phyloP scores from a whole-genome alignment of 2,113 vertebrate genomes.

The Atlantisia rogersi region DNA sequence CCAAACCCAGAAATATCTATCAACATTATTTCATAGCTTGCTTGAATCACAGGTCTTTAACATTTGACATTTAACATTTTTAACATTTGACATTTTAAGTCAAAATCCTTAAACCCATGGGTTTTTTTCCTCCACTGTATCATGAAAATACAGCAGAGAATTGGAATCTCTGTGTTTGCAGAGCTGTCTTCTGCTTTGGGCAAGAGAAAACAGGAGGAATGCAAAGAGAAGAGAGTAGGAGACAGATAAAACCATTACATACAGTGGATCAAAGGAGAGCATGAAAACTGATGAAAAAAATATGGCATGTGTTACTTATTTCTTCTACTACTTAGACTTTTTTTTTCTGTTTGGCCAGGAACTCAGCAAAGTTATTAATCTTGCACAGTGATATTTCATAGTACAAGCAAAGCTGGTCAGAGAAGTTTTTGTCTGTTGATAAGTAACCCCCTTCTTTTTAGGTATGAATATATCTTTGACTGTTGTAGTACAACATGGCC shows the following conservation, averaged over 20 bases:
- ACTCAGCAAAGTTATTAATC: background rate
- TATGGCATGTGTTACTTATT: background rate
- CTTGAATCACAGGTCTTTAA: background rate
- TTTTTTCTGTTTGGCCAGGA: background rate
- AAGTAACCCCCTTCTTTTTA: background rate
- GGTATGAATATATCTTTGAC: background rate
- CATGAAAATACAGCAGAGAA: background rate
- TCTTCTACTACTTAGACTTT: background rate
- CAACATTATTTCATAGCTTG: background rate
- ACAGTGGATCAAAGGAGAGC: background rate
- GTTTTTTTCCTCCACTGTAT: background rate
- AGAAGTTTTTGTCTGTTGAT: background rate
- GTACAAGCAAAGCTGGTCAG: background rate
- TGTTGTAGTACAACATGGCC: background rate
- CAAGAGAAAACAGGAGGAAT: background rate
- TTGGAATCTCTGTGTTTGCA: background rate
- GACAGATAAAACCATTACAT: background rate
- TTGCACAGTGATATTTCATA: background rate
- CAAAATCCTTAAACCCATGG: background rate
- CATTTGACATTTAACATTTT: background rate
- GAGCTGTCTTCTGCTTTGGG: background rate
- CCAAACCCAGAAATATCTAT: background rate
- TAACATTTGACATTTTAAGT: background rate
- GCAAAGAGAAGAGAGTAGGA: background rate
- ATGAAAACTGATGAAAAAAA: background rate